These are phyloP conservation scores for Neoaliturus tenellus DNA, from an alignment of 2,888 invertebrate species.

Conservation along the genomic window DNA sequence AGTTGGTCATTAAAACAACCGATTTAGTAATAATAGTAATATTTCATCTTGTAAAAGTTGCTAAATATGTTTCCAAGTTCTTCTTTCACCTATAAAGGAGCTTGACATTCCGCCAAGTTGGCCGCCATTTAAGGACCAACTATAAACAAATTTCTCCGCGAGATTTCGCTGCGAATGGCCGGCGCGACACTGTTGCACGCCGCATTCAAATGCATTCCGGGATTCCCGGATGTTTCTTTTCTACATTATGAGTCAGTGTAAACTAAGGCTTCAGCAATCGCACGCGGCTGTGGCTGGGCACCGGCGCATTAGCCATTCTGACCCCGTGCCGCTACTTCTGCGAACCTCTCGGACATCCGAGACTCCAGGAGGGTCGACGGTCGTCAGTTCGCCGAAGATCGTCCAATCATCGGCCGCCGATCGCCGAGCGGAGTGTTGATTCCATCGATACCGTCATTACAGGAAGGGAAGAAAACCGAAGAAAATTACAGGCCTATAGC, in stretches of 20 bases:
- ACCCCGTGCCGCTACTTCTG: not conserved
- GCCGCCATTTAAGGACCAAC: not conserved
- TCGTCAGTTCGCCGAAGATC: not conserved
- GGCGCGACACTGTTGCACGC: not conserved
- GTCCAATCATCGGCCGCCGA: not conserved
- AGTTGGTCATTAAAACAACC: too few relatives aligned
- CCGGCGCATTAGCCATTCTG: not conserved
- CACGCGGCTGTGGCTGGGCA: not conserved
- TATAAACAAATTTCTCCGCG: not conserved
- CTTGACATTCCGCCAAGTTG: too few relatives aligned
- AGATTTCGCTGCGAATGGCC: not conserved
- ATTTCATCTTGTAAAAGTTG: too few relatives aligned
- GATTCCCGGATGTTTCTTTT: not conserved
- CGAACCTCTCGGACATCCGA: not conserved
- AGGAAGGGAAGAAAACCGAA: not conserved
- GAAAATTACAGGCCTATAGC: constrained; percentile 22
- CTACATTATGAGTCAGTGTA: not conserved
- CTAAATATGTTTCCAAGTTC: too few relatives aligned
- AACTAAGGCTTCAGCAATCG: not conserved
- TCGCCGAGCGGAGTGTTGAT: not conserved
- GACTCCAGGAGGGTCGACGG: not conserved
- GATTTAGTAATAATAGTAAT: too few relatives aligned
- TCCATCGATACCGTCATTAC: not conserved
- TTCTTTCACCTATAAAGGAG: too few relatives aligned
- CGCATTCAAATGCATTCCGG: not conserved